Conservation (phyloP, 1,140 invertebrate genomes). For the Drosophila paulistorum region DNA sequence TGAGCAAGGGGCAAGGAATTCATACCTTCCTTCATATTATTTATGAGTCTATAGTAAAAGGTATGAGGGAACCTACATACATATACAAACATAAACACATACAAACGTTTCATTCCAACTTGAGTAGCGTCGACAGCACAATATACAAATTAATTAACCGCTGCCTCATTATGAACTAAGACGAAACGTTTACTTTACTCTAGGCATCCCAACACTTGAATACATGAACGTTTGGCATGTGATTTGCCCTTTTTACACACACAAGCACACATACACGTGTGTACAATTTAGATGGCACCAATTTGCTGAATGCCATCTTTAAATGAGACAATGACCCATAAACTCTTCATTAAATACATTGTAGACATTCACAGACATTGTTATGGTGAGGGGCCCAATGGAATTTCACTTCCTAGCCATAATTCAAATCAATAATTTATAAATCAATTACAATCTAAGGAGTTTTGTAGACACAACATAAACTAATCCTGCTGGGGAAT, state of each 20-base stretch:
- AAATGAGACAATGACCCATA: constrained; percentile 46
- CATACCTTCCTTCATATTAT: constrained; percentile 38
- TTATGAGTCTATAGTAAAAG: constrained; percentile 46
- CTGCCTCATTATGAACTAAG: constrained; percentile 42
- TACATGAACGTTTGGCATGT: too few relatives aligned
- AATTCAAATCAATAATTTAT: too few relatives aligned
- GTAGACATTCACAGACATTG: neutral
- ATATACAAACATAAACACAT: neutral
- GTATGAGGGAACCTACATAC: neutral
- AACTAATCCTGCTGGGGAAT: too few relatives aligned
- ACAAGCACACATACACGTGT: neutral
- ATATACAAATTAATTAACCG: constrained; percentile 76
- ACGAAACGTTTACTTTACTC: constrained; percentile 12
- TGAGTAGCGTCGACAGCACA: constrained; percentile 54
- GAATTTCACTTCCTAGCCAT: too few relatives aligned
- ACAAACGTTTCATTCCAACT: constrained; percentile 11
- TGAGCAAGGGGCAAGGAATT: neutral
- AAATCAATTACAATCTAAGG: too few relatives aligned
- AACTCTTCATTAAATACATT: constrained; percentile 43
- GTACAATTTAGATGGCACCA: constrained; percentile 57
- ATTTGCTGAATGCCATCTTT: constrained; percentile 58
- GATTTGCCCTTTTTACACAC: too few relatives aligned
- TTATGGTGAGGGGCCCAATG: too few relatives aligned
- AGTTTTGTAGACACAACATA: too few relatives aligned
- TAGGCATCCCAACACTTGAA: neutral